Percentiles rank a stretch among this genome's conserved stretches.
These are phyloP conservation scores for Pipra filicauda DNA, from an alignment of 2,113 vertebrate genomes.

Conservation along the genomic window DNA sequence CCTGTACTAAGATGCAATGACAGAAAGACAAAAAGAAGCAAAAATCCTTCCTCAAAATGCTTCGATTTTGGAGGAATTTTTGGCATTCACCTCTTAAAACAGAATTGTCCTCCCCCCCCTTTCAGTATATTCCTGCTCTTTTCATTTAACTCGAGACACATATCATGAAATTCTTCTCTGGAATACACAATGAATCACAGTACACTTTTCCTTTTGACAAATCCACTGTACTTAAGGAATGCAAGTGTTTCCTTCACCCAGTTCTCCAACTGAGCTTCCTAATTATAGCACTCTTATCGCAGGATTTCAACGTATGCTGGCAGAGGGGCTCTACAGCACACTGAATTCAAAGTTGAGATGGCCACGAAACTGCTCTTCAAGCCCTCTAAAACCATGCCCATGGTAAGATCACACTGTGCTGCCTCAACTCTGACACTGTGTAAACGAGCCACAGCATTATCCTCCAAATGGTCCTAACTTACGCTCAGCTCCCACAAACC, in stretches of 20 bases:
- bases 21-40: not conserved
- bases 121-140: not conserved
- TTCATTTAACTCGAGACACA: not conserved
- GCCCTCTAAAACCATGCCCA: fast-evolving
- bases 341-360: not conserved
- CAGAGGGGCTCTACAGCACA: not conserved
- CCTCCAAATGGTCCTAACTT: not conserved
- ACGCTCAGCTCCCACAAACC: not conserved
- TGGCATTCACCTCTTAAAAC: not conserved
- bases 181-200: not conserved
- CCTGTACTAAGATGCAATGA: not conserved
- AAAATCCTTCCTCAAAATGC: not conserved
- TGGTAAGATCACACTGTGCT: fast-evolving
- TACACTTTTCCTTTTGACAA: not conserved
- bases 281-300: not conserved
- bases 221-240: not conserved
- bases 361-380: not conserved
- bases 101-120: not conserved
- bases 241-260: not conserved
- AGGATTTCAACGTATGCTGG: not conserved
- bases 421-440: not conserved
- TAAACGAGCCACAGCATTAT: fast-evolving
- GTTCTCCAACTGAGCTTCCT: not conserved
- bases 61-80: not conserved
- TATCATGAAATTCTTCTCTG: not conserved